Percentiles rank a stretch among this genome's conserved stretches.
phyloP scores from a whole-genome alignment of 2,797 vertebrate genomes.

The Gallirallus australis region DNA sequence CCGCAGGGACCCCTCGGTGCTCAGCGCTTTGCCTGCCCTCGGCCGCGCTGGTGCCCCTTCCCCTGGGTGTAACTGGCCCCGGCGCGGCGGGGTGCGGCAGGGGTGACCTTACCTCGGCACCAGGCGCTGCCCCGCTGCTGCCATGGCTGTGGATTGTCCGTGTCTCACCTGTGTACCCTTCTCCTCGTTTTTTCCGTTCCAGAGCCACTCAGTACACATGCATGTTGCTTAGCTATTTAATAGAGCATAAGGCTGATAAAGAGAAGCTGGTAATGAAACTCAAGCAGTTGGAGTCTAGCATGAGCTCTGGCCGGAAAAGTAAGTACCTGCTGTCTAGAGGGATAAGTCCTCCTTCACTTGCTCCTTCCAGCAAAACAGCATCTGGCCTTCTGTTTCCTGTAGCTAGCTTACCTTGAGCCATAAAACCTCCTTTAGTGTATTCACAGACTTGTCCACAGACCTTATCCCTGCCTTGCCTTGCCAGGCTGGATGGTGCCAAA shows the following conservation, averaged over 20 bases:
- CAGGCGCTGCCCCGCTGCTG: background rate
- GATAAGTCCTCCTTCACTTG: background rate
- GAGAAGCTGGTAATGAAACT: conserved; percentile 86
- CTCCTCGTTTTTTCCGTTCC: conserved; percentile 78
- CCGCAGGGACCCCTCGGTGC: background rate
- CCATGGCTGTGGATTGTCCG: background rate
- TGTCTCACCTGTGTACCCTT: conserved; percentile 44
- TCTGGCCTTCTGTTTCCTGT: background rate
- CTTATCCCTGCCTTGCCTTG: background rate
- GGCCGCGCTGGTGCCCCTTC: background rate
- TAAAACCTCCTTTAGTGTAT: background rate
- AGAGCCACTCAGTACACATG: conserved; percentile 94
- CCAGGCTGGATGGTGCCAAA: background rate
- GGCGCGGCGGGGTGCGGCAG: background rate
- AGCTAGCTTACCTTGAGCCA: background rate
- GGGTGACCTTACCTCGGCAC: background rate
- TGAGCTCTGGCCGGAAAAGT: conserved; percentile 95
- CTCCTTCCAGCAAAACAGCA: background rate
- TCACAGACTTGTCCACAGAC: background rate
- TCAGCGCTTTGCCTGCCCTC: background rate
- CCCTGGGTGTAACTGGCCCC: fast-evolving
- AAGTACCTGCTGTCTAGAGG: conserved; percentile 78
- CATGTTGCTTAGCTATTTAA: conserved; percentile 87
- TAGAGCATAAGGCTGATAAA: conserved; percentile 81
- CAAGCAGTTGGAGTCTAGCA: conserved; percentile 87